phyloP scores from a whole-genome alignment of 2,797 vertebrate genomes.

The Ispidina lecontei region DNA sequence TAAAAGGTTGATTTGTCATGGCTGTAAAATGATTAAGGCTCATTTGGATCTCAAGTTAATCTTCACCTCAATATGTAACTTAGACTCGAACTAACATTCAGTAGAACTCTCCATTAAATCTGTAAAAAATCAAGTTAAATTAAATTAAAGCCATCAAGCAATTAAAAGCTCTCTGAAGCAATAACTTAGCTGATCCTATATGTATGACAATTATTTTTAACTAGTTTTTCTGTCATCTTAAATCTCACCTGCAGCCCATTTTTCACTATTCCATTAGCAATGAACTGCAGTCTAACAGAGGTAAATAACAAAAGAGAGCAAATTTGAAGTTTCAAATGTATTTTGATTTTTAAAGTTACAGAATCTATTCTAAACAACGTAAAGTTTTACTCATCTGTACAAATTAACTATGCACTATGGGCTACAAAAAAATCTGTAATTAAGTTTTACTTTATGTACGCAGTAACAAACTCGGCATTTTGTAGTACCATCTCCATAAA shows the following conservation, averaged over 20 bases:
- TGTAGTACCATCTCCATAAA: neutral
- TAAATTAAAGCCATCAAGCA: neutral
- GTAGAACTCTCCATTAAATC: neutral
- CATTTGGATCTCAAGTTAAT: constrained; percentile 33
- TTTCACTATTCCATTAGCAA: neutral
- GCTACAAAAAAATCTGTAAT: neutral
- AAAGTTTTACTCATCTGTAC: neutral
- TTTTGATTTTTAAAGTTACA: neutral
- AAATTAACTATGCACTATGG: neutral
- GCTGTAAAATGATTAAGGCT: constrained; percentile 62
- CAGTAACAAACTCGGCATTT: neutral
- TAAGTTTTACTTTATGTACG: neutral
- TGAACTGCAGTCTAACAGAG: neutral
- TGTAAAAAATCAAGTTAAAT: neutral
- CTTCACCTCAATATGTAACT: constrained; percentile 51
- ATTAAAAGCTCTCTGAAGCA: constrained; percentile 21
- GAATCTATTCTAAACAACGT: neutral
- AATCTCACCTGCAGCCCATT: neutral
- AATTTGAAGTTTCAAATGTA: neutral
- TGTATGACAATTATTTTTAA: neutral
- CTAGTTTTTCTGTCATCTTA: neutral
- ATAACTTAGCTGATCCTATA: neutral
- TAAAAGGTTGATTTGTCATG: constrained; percentile 56
- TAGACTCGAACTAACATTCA: constrained; percentile 31
- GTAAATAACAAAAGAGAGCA: neutral